phyloP scores from a whole-genome alignment of 2,113 vertebrate genomes.

The Illadopsis cleaveri region DNA sequence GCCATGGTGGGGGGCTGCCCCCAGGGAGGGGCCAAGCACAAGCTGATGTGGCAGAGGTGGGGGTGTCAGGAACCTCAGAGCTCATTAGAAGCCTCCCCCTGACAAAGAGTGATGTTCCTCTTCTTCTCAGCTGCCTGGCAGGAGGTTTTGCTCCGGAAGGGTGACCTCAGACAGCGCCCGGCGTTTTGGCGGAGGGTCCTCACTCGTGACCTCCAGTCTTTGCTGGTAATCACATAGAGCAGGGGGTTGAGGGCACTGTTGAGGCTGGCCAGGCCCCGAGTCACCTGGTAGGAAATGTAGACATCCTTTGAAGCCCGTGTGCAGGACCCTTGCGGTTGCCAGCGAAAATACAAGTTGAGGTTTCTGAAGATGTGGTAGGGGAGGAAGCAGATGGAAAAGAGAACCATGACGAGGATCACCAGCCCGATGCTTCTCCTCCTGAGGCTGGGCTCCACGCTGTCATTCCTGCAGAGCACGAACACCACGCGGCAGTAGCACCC shows the following conservation, averaged over 20 bases:
- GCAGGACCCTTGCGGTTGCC: conserved; percentile 31
- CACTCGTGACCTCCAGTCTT: conserved; percentile 50
- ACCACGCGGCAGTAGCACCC: conserved; percentile 79
- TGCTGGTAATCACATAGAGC: conserved; percentile 72
- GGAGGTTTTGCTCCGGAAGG: neutral
- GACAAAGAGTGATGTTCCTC: neutral
- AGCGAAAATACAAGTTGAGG: conserved; percentile 74
- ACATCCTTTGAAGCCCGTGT: conserved; percentile 31
- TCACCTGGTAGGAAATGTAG: conserved; percentile 77
- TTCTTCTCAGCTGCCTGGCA: neutral
- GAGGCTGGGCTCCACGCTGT: conserved; percentile 48
- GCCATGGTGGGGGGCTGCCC: neutral
- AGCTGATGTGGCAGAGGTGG: neutral
- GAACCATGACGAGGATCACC: conserved; percentile 72
- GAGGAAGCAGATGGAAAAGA: conserved; percentile 82
- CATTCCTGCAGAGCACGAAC: conserved; percentile 57
- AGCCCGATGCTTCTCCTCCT: conserved; percentile 73
- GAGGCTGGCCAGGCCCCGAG: conserved; percentile 77
- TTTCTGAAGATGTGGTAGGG: conserved; percentile 81
- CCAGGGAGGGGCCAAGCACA: neutral
- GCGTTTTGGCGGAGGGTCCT: neutral
- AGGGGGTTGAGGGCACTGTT: conserved; percentile 84
- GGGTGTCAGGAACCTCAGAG: neutral
- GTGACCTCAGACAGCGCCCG: neutral
- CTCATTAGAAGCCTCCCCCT: neutral